A percentile compares a stretch with the other conserved stretches of the same genome.
Evolutionary conservation across 2,113 vertebrate genomes (phyloP).

Genomic region (Gobio gobio): DNA sequence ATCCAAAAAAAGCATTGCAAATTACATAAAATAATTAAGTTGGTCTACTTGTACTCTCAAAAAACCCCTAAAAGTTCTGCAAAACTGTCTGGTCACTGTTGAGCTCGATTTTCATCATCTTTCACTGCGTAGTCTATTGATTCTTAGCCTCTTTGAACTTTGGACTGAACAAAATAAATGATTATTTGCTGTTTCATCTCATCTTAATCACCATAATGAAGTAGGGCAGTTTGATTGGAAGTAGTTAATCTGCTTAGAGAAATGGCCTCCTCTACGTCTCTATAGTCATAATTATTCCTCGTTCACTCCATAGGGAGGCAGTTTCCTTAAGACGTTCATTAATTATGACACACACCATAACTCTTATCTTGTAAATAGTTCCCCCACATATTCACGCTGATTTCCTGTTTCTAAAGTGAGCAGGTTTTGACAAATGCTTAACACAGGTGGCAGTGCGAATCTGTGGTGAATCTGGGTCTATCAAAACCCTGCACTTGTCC

Average conservation of each 20-base stretch:
- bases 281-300: conserved; percentile 43
- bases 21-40: no score
- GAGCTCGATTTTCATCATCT: neutral
- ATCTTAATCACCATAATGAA: conserved; percentile 37
- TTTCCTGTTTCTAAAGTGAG: conserved; percentile 45
- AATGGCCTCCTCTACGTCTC: conserved; percentile 20
- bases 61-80: neutral
- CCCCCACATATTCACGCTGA: neutral
- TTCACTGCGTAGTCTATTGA: neutral
- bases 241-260: conserved; percentile 30
- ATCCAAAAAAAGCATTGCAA: no score
- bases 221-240: conserved; percentile 23
- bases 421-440: conserved; percentile 42
- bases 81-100: neutral
- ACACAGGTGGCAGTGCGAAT: neutral
- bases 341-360: conserved; percentile 52
- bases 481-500: conserved; percentile 43
- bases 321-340: conserved; percentile 47
- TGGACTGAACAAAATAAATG: conserved; percentile 23
- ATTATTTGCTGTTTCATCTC: conserved; percentile 38
- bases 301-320: conserved; percentile 20
- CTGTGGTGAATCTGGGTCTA: conserved; percentile 43
- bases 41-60: no score
- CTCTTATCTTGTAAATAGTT: conserved; percentile 51
- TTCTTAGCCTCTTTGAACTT: conserved; percentile 1